Base-by-base conservation (phyloP, 1,140 invertebrate genomes). In the Cecropterus lyciades region DNA sequence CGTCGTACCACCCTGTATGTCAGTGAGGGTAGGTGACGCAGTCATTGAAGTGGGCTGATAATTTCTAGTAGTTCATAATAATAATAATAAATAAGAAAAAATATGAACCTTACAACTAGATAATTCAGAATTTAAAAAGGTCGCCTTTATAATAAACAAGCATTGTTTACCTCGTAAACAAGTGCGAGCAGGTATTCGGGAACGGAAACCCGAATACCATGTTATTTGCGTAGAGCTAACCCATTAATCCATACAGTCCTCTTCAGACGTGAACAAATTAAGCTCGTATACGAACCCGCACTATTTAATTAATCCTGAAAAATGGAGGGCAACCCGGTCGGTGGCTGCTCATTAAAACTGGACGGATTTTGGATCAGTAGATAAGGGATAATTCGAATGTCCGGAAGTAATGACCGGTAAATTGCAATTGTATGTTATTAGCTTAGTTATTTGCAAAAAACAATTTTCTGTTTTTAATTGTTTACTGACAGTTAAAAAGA, bases 221-320 rank as follows among this genome's bases (percentile, higher is more conserved):
- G 27, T 65, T 70, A 70, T 65, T 65, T 70, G 46, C 51, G 45
- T 70, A 24, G 15, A 55, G 37, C 48, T 45, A 62, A 24, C 46
- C 45, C n/a, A 63, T 63, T 63, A 51, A 51, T 63, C 49, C 51
- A 53, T 16, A 53, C 13, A 24, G 27, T 60, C 20, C 42, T 46
- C 40, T 57, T 16, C 30, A 66, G 56, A 69, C 66, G 45, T 24
- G 49, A 64, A 66, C 69, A 70, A 71, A 69, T 71, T 71, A 63
- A 74, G 37, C 37, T 65, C 53, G 49, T 53, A 55, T 64, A 59
- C 64, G 45, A 64, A 42, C 20, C 46, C 53, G 53, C 45, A 70
- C 73, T 73, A 70, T 73, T 76, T 70, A 76, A 76, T 76, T 76
- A 76, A 71, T 65, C 52, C 56, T 73, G 73, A 76, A 76, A 73